Evolutionary conservation across 1,140 invertebrate genomes (phyloP).

Genomic region (Pseudachorutes palmiensis): DNA sequence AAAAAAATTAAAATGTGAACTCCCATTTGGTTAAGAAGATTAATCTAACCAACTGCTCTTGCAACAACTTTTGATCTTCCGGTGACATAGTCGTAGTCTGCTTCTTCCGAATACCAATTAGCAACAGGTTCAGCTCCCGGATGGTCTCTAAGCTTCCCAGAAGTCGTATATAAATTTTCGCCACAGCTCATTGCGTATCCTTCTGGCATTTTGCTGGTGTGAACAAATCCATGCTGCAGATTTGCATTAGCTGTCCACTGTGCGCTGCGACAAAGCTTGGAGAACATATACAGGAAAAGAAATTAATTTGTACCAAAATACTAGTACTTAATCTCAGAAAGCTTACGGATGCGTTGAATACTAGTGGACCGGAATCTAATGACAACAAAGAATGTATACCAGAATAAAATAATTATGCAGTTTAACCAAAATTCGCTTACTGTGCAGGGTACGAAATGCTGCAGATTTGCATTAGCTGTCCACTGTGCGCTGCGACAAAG

Average conservation of each 20-base stretch:
- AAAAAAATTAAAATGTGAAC: neutral
- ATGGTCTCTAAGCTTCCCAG: neutral
- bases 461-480: neutral
- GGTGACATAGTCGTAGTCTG: neutral
- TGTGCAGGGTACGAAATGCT: neutral
- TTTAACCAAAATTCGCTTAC: neutral
- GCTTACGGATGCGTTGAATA: neutral
- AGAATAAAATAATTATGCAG: neutral
- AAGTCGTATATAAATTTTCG: neutral
- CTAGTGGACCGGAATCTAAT: neutral
- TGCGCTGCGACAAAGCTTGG: neutral
- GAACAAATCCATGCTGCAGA: neutral
- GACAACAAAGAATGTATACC: no score
- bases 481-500: neutral
- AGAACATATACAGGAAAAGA: neutral
- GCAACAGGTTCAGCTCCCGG: neutral
- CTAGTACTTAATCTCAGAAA: neutral
- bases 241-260: neutral
- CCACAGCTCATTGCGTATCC: neutral
- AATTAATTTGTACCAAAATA: neutral
- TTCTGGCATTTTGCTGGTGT: slow-evolving; percentile 2
- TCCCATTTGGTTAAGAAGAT: neutral
- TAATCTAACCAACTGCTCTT: neutral
- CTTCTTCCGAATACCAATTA: neutral
- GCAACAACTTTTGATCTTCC: neutral